Evolutionary conservation across 2,888 invertebrate genomes (phyloP).

Genomic region (Melinaea menophilus): DNA sequence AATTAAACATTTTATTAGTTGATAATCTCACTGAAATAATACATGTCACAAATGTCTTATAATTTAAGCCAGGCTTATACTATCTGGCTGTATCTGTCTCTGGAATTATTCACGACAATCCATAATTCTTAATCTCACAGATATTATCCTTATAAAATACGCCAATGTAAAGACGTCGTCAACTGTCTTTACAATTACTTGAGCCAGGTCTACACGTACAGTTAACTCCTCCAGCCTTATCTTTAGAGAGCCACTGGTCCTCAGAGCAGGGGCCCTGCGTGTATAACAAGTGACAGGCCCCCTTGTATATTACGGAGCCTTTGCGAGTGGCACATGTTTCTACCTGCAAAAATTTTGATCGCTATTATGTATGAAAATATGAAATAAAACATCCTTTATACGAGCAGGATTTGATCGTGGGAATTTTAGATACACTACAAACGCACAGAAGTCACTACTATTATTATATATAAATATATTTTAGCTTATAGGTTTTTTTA

Average conservation of each 20-base stretch:
- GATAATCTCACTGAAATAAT: too few species aligned
- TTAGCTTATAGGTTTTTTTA: too few species aligned
- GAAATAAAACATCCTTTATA: too few species aligned
- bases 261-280: slow-evolving; percentile 86
- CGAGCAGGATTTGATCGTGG: too few species aligned
- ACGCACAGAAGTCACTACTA: neutral
- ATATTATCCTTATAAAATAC: neutral
- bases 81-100: too few species aligned
- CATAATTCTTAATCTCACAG: neutral
- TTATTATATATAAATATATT: too few species aligned
- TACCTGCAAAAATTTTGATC: slow-evolving; percentile 44
- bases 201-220: slow-evolving; percentile 83
- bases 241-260: slow-evolving; percentile 76
- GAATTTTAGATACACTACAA: too few species aligned
- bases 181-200: slow-evolving; percentile 36
- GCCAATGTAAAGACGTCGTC: slow-evolving; percentile 12
- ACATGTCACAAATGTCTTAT: too few species aligned
- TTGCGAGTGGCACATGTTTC: slow-evolving; percentile 77
- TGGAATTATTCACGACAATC: too few species aligned
- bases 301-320: slow-evolving; percentile 81
- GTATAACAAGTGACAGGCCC: slow-evolving; percentile 86
- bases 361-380: too few species aligned
- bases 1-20: too few species aligned
- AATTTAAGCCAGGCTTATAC: too few species aligned
- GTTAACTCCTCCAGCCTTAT: slow-evolving; percentile 61